Evolutionary conservation across 2,113 vertebrate species (phyloP).

Genomic region (Pterocles burchelli): DNA sequence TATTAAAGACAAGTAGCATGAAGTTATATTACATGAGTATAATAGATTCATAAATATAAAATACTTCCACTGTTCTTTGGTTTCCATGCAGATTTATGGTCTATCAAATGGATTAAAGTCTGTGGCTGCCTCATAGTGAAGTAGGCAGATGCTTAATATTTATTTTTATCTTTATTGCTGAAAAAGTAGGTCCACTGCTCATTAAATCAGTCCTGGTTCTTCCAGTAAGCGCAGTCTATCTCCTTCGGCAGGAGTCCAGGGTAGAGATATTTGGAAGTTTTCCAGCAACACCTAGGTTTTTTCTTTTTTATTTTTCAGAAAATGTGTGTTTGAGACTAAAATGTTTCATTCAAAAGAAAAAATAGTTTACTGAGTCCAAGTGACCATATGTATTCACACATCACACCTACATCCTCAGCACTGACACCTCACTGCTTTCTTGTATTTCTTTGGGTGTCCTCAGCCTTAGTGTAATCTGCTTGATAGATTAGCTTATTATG

Average conservation of each 20-base stretch:
- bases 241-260: not conserved
- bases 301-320: not conserved
- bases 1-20: constrained; percentile 7
- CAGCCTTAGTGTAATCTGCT: not conserved
- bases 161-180: constrained; percentile 55
- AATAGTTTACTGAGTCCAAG: not conserved
- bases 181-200: constrained; percentile 15
- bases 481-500: constrained; percentile 31
- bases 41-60: constrained; percentile 35
- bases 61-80: not conserved
- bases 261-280: constrained; percentile 7
- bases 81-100: not conserved
- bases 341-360: not conserved
- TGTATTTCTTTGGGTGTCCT: constrained; percentile 3
- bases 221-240: not conserved
- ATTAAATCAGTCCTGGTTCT: constrained; percentile 32
- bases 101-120: constrained; percentile 25
- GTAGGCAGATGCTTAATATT: constrained; percentile 48
- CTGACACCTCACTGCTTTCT: not conserved
- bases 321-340: not conserved
- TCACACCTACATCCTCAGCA: not conserved
- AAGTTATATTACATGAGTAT: not conserved
- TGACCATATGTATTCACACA: not conserved
- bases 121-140: constrained; percentile 26
- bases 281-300: not conserved